Percentiles rank a stretch among this genome's conserved stretches.
phyloP scores from a whole-genome alignment of 2,888 invertebrate genomes.

The Cephus sareptanus region DNA sequence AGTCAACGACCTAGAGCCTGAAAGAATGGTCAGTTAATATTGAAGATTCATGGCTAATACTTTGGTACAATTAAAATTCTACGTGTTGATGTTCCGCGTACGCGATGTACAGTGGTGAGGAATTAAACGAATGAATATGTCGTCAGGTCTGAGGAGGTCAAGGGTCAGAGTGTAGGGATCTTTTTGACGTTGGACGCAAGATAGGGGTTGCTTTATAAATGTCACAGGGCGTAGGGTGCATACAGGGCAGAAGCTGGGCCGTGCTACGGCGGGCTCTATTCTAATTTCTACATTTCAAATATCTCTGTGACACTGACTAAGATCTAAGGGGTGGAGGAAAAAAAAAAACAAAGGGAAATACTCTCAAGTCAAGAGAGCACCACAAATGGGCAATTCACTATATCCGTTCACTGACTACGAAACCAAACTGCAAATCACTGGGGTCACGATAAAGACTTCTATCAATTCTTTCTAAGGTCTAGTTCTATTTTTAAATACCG shows the following conservation, averaged over 20 bases:
- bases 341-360: neutral
- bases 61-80: neutral
- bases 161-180: neutral
- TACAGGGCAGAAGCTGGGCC: conserved; percentile 10
- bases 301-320: conserved; percentile 4
- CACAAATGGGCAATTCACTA: neutral
- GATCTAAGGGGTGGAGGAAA: neutral
- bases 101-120: neutral
- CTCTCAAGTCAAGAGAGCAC: neutral
- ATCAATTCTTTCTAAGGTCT: neutral
- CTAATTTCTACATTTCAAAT: neutral
- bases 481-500: neutral
- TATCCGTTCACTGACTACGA: neutral
- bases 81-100: neutral
- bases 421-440: neutral
- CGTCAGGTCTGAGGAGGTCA: neutral
- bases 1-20: neutral
- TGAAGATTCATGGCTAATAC: neutral
- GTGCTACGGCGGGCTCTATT: conserved; percentile 3
- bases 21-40: neutral
- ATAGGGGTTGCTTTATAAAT: neutral
- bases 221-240: neutral
- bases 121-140: neutral
- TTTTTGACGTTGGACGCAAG: neutral
- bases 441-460: neutral